A percentile compares a stretch with the other conserved stretches of the same genome.
These are phyloP conservation scores for Melanotaenia trifasciata DNA, from an alignment of 2,797 vertebrate species.

Conservation along the genomic window DNA sequence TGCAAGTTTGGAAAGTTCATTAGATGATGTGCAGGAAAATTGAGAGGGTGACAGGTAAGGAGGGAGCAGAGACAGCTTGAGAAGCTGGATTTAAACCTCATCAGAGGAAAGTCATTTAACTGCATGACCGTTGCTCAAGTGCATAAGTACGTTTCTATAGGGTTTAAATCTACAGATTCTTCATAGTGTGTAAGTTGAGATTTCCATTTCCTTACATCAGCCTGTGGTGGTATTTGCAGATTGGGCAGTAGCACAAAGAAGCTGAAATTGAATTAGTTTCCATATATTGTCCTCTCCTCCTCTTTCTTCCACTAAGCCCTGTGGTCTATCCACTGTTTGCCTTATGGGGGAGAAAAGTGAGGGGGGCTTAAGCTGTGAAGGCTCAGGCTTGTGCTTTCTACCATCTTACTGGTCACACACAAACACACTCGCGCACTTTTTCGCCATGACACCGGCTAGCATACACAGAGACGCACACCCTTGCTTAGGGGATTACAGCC, in stretches of 20 bases:
- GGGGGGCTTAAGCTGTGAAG: constrained; percentile 75
- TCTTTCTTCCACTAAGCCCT: constrained; percentile 76
- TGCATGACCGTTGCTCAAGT: constrained; percentile 54
- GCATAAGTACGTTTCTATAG: constrained; percentile 64
- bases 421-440: constrained; percentile 38
- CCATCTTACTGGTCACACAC: constrained; percentile 68
- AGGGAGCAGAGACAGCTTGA: constrained; percentile 42
- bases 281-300: constrained; percentile 80
- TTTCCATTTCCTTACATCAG: constrained; percentile 79
- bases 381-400: constrained; percentile 71
- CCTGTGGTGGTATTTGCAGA: constrained; percentile 76
- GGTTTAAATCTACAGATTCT: constrained; percentile 64
- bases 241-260: constrained; percentile 67
- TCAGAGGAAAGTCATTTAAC: constrained; percentile 50
- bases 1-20: constrained; percentile 67
- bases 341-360: constrained; percentile 77
- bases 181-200: constrained; percentile 58
- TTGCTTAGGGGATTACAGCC: constrained; percentile 55
- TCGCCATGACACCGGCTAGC: constrained; percentile 14
- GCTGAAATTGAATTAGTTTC: constrained; percentile 84
- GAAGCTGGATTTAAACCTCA: constrained; percentile 48
- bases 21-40: constrained; percentile 51
- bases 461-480: constrained; percentile 14
- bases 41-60: constrained; percentile 61
- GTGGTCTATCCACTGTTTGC: constrained; percentile 80